Evolutionary conservation across 2,888 invertebrate species (phyloP), one percentile per base, ranked within the genome.

Genomic region (Clepsis dumicolana): DNA sequence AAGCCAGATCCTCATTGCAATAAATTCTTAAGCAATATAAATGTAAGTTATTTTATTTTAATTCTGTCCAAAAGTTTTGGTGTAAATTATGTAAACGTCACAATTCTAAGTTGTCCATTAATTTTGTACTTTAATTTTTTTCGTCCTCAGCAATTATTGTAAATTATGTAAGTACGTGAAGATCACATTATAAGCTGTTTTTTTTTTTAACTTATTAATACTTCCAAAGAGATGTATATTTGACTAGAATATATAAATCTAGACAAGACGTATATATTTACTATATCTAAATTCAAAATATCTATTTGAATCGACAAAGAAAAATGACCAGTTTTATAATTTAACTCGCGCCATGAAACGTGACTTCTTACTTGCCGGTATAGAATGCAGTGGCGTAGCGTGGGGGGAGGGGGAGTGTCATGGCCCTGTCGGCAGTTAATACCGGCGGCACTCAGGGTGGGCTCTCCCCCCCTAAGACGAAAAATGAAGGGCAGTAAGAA

Each of bases 21-120:
- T 67, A 67, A 56, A 27, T 57, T 29, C 38, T 67, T 57, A 62
- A 35, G 48, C 54, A 61, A 54, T 54, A 14, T 66, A 50, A n/a
- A 57, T 54, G 35, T 62, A 62, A 67, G 62, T 67, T 62, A 62
- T 61, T 54, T 24, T 48, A 29, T 54, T 54, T 56, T 25, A 21
- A 4, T 54, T 54, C 29, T 32, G 16, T 54, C 35, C 54, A 38
- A 29, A 50, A 27, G 18, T 50, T 29, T 50, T 24, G 25, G 44
- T 56, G 56, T 64, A 16, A 62, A 52, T 62, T 62, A 32, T 61
- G 32, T 21, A 54, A 25, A 27, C 16, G 29, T 35, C 21, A 35
- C 35, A 35, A 54, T 29, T 27, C 8, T 1, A 48, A 48, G 16
- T 1, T 3, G 18, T 18, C 18, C 18, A 44, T 18, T 44, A 38